A percentile compares a stretch with the other conserved stretches of the same genome.
These are phyloP conservation scores for Arvicanthis niloticus DNA, from an alignment of 2,113 vertebrate species.

Conservation along the genomic window DNA sequence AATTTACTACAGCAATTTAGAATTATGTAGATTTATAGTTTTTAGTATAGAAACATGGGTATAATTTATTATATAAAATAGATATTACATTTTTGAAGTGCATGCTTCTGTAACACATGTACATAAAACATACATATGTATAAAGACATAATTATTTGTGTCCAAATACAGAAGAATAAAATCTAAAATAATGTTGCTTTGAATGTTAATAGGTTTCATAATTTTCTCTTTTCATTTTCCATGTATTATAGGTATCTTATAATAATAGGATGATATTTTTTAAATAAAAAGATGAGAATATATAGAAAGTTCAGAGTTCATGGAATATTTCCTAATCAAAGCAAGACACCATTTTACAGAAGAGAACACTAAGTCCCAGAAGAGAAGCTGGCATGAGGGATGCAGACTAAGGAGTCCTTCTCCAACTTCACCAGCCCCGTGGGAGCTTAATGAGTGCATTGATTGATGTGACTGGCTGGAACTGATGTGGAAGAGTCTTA, in stretches of 20 bases:
- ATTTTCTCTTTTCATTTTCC: neutral
- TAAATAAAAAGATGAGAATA: neutral
- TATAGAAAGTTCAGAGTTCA: neutral
- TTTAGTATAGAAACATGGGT: neutral
- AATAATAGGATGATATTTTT: neutral
- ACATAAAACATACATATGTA: neutral
- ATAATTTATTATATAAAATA: conserved; percentile 5
- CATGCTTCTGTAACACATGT: neutral
- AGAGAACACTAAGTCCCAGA: conserved; percentile 42
- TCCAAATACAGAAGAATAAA: conserved; percentile 26
- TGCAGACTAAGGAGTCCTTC: neutral
- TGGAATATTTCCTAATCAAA: neutral
- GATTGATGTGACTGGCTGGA: conserved; percentile 58
- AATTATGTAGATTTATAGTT: neutral
- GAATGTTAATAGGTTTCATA: conserved; percentile 28
- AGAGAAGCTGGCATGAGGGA: neutral
- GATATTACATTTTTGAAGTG: neutral
- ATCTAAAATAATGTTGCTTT: conserved; percentile 17
- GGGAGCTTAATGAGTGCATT: conserved; percentile 19
- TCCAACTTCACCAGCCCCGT: neutral
- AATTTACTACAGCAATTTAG: neutral
- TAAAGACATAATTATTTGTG: neutral
- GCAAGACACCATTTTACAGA: conserved; percentile 36
- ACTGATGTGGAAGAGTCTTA: conserved; percentile 21
- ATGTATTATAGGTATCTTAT: neutral